Evolutionary conservation across 1,140 invertebrate genomes (phyloP).

Genomic region (Pantala flavescens): DNA sequence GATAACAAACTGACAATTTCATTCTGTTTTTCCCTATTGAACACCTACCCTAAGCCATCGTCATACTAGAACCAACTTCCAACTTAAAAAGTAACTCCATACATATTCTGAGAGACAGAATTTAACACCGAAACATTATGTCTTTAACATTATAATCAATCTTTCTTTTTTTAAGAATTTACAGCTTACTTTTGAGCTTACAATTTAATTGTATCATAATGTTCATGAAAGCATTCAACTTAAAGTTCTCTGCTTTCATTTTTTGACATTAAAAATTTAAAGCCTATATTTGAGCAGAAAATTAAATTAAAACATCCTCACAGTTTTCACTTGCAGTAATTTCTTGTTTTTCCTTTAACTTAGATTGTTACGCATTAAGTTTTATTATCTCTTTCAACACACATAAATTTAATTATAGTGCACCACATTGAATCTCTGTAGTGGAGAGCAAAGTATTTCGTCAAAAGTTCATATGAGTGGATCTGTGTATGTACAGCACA

Average conservation of each 20-base stretch:
- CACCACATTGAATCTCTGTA: slow-evolving; percentile 5
- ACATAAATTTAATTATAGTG: neutral
- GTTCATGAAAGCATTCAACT: no score
- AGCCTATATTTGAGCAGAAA: no score
- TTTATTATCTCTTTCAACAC: slow-evolving; percentile 2
- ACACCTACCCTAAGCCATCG: neutral
- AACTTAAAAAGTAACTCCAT: neutral
- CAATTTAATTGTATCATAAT: no score
- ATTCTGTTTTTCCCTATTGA: neutral
- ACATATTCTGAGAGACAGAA: no score
- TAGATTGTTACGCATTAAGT: neutral
- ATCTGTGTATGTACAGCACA: neutral
- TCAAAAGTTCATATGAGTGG: neutral
- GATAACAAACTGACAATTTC: no score
- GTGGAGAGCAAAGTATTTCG: neutral
- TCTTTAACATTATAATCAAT: no score
- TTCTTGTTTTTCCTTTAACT: neutral
- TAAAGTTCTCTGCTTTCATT: no score
- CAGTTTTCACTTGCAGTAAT: neutral
- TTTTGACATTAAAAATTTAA: no score
- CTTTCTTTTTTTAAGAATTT: no score
- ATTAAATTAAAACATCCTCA: neutral
- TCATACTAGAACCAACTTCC: neutral
- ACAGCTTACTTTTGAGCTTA: no score
- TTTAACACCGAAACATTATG: no score